Evolutionary conservation across 2,888 invertebrate genomes (phyloP).

Genomic region (Pycnomerus fuliginosus): DNA sequence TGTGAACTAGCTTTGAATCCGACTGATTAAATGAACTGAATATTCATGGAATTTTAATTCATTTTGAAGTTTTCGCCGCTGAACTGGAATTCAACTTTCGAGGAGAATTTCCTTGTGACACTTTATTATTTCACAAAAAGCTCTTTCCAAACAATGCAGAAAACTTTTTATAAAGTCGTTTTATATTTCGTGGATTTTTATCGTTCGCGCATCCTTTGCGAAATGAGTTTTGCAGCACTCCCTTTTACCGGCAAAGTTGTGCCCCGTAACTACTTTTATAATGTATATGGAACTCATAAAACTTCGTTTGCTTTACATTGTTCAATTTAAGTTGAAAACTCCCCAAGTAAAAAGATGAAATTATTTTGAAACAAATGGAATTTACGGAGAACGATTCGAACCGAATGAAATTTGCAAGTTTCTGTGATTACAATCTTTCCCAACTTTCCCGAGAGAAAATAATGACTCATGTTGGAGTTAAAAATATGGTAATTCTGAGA

Average conservation of each 20-base stretch:
- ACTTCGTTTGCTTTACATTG: constrained; percentile 50
- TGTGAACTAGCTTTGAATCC: too few relatives aligned
- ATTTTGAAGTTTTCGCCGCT: too few relatives aligned
- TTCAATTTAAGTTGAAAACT: constrained; percentile 49
- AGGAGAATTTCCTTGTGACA: too few relatives aligned
- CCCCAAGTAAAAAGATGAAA: constrained; percentile 45
- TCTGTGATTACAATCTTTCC: constrained; percentile 17
- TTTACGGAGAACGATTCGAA: constrained; percentile 42
- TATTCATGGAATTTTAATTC: too few relatives aligned
- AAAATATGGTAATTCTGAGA: constrained; percentile 26
- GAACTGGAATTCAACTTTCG: too few relatives aligned
- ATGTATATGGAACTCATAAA: constrained; percentile 49
- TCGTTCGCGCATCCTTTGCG: constrained; percentile 34
- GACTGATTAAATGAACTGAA: too few relatives aligned
- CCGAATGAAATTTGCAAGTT: constrained; percentile 28
- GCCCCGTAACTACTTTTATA: constrained; percentile 48
- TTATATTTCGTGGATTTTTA: constrained; percentile 35
- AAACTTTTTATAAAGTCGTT: too few relatives aligned
- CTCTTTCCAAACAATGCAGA: too few relatives aligned
- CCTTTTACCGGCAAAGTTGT: constrained; percentile 41
- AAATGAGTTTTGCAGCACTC: constrained; percentile 37
- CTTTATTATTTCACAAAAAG: too few relatives aligned
- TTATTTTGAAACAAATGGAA: constrained; percentile 50
- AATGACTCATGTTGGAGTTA: constrained; percentile 19
- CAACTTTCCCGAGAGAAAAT: constrained; percentile 7